phyloP scores from a whole-genome alignment of 2,797 vertebrate species.

The Rhinatrema bivittatum region DNA sequence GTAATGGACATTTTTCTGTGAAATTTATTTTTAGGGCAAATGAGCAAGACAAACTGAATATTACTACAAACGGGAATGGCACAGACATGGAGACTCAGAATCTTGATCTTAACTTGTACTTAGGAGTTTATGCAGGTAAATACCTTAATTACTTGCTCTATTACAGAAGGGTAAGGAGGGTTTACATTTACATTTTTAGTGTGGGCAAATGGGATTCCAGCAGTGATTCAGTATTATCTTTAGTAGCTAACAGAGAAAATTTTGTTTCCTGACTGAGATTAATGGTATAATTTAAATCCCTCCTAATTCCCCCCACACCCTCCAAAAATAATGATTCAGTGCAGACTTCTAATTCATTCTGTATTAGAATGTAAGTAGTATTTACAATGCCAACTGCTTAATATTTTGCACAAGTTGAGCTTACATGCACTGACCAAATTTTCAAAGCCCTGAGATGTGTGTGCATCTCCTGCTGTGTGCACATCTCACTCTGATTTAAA shows the following conservation, averaged over 20 bases:
- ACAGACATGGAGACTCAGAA: slow-evolving; percentile 24
- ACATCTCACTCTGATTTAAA: no score
- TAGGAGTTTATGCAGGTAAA: slow-evolving; percentile 87
- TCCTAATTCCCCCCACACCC: no score
- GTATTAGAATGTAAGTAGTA: no score
- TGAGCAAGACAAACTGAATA: slow-evolving; percentile 43
- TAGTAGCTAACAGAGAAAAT: slow-evolving; percentile 21
- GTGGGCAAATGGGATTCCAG: slow-evolving; percentile 9
- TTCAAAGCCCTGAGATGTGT: no score
- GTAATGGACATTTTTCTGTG: background rate
- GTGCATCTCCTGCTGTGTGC: no score
- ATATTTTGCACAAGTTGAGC: no score
- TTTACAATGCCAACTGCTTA: no score
- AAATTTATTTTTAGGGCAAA: slow-evolving; percentile 53
- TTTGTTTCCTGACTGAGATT: slow-evolving; percentile 28
- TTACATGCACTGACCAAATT: no score
- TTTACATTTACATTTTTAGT: slow-evolving; percentile 10
- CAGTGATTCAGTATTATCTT: slow-evolving; percentile 23
- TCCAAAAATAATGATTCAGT: no score
- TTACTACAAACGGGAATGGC: slow-evolving; percentile 25
- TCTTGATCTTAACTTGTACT: slow-evolving; percentile 76
- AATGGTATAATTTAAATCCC: slow-evolving; percentile 38
- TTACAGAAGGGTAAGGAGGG: slow-evolving; percentile 1
- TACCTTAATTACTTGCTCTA: slow-evolving; percentile 10
- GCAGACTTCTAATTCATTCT: no score